Conservation (phyloP, 92 coral and sea anemone species). For the Paramuricea clavata region DNA sequence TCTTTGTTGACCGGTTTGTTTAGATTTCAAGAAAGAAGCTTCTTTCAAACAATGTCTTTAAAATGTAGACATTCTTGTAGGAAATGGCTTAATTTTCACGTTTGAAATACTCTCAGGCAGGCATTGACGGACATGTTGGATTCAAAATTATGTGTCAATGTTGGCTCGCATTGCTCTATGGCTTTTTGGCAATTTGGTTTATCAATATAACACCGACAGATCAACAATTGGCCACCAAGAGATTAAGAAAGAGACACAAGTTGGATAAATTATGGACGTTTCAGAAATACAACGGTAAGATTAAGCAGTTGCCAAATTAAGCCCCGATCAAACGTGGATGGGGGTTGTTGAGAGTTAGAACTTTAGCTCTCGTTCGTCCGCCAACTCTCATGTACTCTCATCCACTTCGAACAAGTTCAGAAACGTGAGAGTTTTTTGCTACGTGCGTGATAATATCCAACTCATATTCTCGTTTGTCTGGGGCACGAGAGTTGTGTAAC, state of each 20-base stretch:
- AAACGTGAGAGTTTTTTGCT: too few relatives aligned
- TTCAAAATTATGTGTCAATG: conserved; percentile 38
- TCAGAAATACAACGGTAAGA: neutral
- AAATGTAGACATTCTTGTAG: neutral
- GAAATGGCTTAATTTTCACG: neutral
- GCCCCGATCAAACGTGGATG: too few relatives aligned
- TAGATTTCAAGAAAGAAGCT: conserved; percentile 4
- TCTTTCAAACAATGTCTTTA: conserved; percentile 9
- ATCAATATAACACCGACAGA: neutral
- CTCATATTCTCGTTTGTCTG: too few relatives aligned
- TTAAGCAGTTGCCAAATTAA: too few relatives aligned
- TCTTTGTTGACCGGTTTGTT: conserved; percentile 22
- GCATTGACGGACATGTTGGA: conserved; percentile 25
- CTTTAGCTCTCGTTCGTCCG: too few relatives aligned
- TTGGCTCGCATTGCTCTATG: neutral
- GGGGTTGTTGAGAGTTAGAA: too few relatives aligned
- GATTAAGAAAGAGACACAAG: neutral
- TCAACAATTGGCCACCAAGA: neutral
- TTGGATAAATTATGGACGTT: neutral
- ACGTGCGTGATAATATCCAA: too few relatives aligned
- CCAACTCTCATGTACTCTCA: too few relatives aligned
- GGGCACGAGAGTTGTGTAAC: too few relatives aligned
- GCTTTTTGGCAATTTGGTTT: neutral
- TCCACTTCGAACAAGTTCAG: too few relatives aligned
- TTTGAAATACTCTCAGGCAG: neutral